These are phyloP conservation scores for Cyanoliseus patagonus DNA, from an alignment of 2,113 vertebrate species.

Conservation along the genomic window DNA sequence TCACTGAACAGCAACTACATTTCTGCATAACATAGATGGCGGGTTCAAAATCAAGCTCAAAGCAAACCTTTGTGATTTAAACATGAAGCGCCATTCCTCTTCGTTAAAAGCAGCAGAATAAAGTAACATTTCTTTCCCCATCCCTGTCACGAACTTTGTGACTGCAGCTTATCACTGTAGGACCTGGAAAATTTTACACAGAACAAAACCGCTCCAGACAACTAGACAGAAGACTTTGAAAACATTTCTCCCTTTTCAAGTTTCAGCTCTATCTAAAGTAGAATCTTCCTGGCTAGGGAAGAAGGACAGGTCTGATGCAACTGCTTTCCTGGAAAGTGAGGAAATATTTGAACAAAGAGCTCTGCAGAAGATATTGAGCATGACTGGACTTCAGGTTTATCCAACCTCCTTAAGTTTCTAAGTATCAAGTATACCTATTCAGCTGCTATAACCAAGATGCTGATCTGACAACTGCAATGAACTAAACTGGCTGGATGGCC, in stretches of 20 bases:
- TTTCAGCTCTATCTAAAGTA: background rate
- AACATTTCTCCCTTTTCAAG: background rate
- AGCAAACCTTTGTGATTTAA: background rate
- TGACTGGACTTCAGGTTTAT: background rate
- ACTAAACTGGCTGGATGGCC: background rate
- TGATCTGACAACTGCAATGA: background rate
- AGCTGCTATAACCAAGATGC: background rate
- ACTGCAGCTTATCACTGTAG: background rate
- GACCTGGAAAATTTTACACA: background rate
- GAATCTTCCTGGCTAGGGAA: background rate
- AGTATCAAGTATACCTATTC: background rate
- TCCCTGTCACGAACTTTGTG: background rate
- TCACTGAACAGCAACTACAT: background rate
- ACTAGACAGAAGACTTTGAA: background rate
- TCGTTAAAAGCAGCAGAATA: background rate
- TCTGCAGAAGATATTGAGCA: background rate
- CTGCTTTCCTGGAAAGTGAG: background rate
- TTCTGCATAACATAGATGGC: background rate
- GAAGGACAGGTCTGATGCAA: background rate
- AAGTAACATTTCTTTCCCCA: background rate
- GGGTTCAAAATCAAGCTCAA: background rate
- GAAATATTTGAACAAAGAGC: background rate
- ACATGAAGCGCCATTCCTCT: background rate
- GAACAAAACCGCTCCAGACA: background rate
- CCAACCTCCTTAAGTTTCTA: background rate